A percentile compares a stretch with the other conserved stretches of the same genome.
Evolutionary conservation across 2,888 invertebrate genomes (phyloP).

Genomic region (Troides oblongomaculatus): DNA sequence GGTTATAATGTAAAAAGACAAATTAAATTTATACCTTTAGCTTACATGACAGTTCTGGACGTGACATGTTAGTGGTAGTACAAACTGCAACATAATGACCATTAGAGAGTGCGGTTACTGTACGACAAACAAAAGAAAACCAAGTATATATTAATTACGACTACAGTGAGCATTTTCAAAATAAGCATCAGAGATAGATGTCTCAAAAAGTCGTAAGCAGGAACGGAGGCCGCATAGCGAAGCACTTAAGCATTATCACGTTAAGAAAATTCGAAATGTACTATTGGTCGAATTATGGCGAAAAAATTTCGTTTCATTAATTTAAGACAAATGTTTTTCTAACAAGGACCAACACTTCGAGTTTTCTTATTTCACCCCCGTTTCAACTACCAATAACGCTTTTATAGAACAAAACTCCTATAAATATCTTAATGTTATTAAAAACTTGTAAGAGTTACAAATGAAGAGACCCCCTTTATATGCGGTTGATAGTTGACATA

Average conservation of each 20-base stretch:
- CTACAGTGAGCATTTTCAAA: conserved; percentile 74
- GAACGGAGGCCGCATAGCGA: conserved; percentile 75
- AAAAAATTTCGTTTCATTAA: conserved; percentile 2
- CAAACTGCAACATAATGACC: conserved; percentile 81
- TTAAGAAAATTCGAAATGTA: conserved; percentile 64
- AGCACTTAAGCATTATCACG: conserved; percentile 66
- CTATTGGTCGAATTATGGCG: conserved; percentile 37
- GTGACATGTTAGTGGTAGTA: conserved; percentile 81
- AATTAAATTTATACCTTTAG: conserved; percentile 79
- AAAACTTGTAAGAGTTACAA: conserved; percentile 49
- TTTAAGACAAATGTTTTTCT: conserved; percentile 20
- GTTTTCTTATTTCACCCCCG: conserved; percentile 66
- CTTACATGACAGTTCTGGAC: conserved; percentile 80
- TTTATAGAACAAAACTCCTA: conserved; percentile 38
- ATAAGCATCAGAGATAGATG: conserved; percentile 71
- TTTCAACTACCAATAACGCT: conserved; percentile 77
- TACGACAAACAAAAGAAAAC: conserved; percentile 79
- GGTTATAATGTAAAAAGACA: conserved; percentile 74
- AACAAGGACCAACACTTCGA: conserved; percentile 51
- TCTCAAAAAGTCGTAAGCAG: conserved; percentile 74
- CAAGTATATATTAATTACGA: conserved; percentile 71
- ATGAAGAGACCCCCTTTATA: conserved; percentile 59
- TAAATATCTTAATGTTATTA: conserved; percentile 41
- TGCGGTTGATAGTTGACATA: conserved; percentile 75
- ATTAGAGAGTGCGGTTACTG: conserved; percentile 80